These are phyloP conservation scores for Podotricha telesiphe DNA, from an alignment of 2,888 invertebrate genomes.

Conservation along the genomic window DNA sequence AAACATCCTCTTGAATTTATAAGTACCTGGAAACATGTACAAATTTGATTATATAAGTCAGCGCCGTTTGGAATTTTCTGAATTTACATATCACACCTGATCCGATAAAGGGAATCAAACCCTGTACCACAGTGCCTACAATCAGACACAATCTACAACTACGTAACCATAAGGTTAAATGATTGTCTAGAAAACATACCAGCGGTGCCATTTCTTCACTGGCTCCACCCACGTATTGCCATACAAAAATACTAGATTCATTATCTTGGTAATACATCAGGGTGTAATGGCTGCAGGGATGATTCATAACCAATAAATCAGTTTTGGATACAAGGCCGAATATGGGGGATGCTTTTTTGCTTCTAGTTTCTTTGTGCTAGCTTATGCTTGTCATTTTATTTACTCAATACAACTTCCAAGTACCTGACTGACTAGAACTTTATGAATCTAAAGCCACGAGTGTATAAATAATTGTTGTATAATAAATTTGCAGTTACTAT, in stretches of 20 bases:
- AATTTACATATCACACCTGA: no score
- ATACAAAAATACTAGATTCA: constrained; percentile 81
- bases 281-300: constrained; percentile 67
- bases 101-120: neutral
- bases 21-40: no score
- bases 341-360: constrained; percentile 48
- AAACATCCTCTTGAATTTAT: no score
- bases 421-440: no score
- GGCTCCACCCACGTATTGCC: constrained; percentile 72
- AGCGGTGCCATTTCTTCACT: constrained; percentile 17
- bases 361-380: constrained; percentile 21
- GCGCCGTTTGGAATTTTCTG: no score
- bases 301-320: constrained; percentile 84
- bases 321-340: constrained; percentile 44
- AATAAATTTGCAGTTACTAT: no score
- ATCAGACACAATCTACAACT: neutral
- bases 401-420: neutral
- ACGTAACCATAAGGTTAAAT: neutral
- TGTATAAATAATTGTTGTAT: no score
- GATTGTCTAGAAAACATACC: neutral
- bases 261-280: constrained; percentile 79
- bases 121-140: neutral
- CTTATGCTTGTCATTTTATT: constrained; percentile 12
- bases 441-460: no score
- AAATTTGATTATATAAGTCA: no score